Evolutionary conservation across 30 jellyfish, hydroid and myxozoan genomes (phyloP), one percentile per base, ranked within the genome.

Genomic region (Cassiopea andromeda): DNA sequence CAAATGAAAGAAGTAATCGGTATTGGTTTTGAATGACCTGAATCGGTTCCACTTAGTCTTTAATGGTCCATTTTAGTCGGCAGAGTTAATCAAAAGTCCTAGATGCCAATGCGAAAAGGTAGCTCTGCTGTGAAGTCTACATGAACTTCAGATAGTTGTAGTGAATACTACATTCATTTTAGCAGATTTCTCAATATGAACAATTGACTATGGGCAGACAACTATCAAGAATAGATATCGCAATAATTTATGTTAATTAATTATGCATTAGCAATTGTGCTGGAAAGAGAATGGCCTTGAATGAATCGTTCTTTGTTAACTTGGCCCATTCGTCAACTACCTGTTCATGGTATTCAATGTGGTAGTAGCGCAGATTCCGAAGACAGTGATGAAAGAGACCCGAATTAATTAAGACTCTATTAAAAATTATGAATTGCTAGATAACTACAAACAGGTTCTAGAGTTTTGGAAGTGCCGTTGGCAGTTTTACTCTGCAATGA

Each of bases 231-330:
- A 8, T 15, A 19, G 38, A 70, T 70, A 43, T 43, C 79, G 15
- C 54, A 19, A n/a, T 70, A n/a, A 70, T 70, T 43, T 54, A 15
- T 7, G 7, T 19, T 54, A 19, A 70, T 70, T 70, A 70, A 70
- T 70, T 70, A 70, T 70, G 54, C 79, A 70, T 70, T 43, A 70
- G 79, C 54, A 7, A 70, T 70, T 70, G 79, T 70, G 79, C 19
- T n/a, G 79, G 9, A 19, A 19, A 38, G 54, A 70, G 79, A 70
- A 70, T n/a, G 48, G 79, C 54, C 2, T 12, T 70, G 79, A 70
- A 70, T 70, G 79, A 70, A 17, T 50, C 50, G 7, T 43, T 70
- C 8, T 49, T 70, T 19, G 79, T 70, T n/a, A 70, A 43, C 79
- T 70, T 3, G 79, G 54, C 79, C n/a, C 54, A 5, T 15, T 19